A percentile compares a stretch with the other conserved stretches of the same genome.
Evolutionary conservation across 2,797 vertebrate species (phyloP).

Genomic region (Antrozous pallidus): DNA sequence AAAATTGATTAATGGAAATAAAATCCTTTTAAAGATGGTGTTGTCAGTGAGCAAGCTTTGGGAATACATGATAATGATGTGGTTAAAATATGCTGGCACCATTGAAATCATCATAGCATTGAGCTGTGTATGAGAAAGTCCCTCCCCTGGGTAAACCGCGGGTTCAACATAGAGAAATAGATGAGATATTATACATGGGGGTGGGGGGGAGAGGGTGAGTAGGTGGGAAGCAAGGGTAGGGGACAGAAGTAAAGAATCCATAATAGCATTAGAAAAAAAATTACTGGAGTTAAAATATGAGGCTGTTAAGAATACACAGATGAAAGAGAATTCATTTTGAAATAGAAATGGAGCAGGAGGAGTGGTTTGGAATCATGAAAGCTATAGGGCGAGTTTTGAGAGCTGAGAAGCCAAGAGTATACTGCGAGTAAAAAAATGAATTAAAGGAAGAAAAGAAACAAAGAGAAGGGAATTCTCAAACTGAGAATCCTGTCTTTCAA

Average conservation of each 20-base stretch:
- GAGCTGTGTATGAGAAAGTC: constrained; percentile 49
- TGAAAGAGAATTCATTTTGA: constrained; percentile 32
- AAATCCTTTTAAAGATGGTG: constrained; percentile 62
- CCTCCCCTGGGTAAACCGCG: constrained; percentile 29
- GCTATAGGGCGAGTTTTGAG: neutral
- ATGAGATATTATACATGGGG: constrained; percentile 50
- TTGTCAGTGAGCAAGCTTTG: constrained; percentile 61
- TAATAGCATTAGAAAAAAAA: neutral
- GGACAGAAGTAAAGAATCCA: constrained; percentile 11
- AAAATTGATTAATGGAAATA: constrained; percentile 72
- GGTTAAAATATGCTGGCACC: constrained; percentile 66
- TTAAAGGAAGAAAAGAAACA: constrained; percentile 4
- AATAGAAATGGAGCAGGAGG: constrained; percentile 18
- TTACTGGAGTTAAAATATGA: constrained; percentile 38
- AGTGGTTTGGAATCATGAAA: neutral
- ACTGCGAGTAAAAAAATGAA: neutral
- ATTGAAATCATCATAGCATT: constrained; percentile 54
- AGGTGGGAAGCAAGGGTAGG: neutral
- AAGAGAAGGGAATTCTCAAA: neutral
- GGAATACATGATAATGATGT: constrained; percentile 56
- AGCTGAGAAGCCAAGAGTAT: neutral
- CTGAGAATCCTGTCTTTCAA: neutral
- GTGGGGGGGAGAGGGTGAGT: neutral
- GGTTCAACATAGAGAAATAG: neutral
- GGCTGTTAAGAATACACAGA: constrained; percentile 17